Evolutionary conservation across 2,888 invertebrate genomes (phyloP), one percentile per base, ranked within the genome.

Genomic region (Ochropleura plecta): DNA sequence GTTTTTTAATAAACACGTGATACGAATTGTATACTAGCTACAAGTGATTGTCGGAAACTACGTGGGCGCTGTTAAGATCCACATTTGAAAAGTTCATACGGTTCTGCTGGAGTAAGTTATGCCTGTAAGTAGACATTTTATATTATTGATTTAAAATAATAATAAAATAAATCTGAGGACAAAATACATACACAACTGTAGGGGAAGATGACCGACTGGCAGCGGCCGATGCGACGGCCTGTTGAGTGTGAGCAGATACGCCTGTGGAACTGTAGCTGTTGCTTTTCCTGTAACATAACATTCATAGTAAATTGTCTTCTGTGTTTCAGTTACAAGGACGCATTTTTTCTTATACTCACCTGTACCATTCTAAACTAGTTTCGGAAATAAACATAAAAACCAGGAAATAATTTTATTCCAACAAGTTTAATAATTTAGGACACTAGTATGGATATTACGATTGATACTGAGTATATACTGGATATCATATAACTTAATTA

Each of bases 131-230:
- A 60, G 30, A 59, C 14, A 16, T 10, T 7, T 40, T 4, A 7
- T 44, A 51, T 16, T 30, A 16, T 6, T 48, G 8, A 5, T 30
- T 44, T 16, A 44, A 18, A 70, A 14, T 30, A 51, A 16, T 20
- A 20, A 10, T 1, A 51, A 30, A 44, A 40, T 0, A 72, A 42
- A 42, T 49, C 16, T 8, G 6, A 14, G 30, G 10, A 14, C 18
- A 63, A n/a, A 9, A 44, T 75, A 93, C 94, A 72, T 90, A 96
- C 96, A 94, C 94, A 67, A 95, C 93, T 78, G 95, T 95, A 12
- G 96, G 96, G 16, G 96, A 96, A 0, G 96, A 95, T 0, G 96
- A 96, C 14, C 96, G 94, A 65, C 96, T 96, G 48, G 96, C 92
- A 5, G 95, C 91, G 5, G 94, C 91, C 1, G 86, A 81, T 0